Percentiles rank a stretch among this genome's conserved stretches.
Evolutionary conservation across 2,888 invertebrate genomes (phyloP).

Genomic region (Monoplex corrugatus): DNA sequence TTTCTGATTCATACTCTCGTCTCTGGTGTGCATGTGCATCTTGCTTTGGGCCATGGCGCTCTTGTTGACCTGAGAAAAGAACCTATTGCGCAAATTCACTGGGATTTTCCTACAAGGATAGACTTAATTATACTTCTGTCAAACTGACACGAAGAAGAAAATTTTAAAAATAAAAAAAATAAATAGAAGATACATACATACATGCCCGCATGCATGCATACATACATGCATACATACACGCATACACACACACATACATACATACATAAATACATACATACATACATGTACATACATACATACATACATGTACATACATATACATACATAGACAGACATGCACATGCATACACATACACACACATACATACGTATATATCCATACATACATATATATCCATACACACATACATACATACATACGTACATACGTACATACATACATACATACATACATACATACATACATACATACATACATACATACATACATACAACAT

Average conservation of each 20-base stretch:
- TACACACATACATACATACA: background rate
- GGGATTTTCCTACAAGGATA: too few relatives aligned
- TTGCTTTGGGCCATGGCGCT: too few relatives aligned
- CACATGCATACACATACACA: background rate
- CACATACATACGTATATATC: background rate
- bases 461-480: background rate
- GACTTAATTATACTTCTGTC: too few relatives aligned
- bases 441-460: background rate
- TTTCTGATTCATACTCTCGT: too few relatives aligned
- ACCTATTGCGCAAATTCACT: too few relatives aligned
- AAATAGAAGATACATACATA: too few relatives aligned
- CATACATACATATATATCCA: background rate
- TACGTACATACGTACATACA: slow-evolving; percentile 3
- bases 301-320: slow-evolving; percentile 7
- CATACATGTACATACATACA: background rate
- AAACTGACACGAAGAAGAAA: too few relatives aligned
- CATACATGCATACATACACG: background rate
- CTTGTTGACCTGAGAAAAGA: too few relatives aligned
- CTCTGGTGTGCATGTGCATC: too few relatives aligned
- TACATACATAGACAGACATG: background rate
- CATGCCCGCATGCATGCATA: background rate
- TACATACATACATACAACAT: too few relatives aligned
- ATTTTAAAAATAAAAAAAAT: too few relatives aligned
- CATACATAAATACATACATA: background rate
- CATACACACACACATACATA: too few relatives aligned